Evolutionary conservation across 2,888 invertebrate species (phyloP).

Genomic region (Dermolepida albohirtum): DNA sequence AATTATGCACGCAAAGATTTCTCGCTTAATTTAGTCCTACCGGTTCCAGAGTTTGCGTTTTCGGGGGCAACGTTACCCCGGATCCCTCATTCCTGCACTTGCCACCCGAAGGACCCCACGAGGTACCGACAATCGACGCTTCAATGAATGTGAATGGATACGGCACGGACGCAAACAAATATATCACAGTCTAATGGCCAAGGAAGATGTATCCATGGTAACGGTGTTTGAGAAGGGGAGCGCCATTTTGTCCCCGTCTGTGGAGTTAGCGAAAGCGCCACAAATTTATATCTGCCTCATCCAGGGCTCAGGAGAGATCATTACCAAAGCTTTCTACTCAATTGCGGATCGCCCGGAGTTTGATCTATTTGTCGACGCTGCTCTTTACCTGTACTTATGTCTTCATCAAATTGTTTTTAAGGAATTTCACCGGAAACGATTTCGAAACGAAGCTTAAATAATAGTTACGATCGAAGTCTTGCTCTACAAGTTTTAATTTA

Average conservation of each 20-base stretch:
- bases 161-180: conserved; percentile 51
- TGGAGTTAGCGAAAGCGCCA: conserved; percentile 66
- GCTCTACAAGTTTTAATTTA: background rate
- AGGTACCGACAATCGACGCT: conserved; percentile 44
- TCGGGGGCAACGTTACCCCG: conserved; percentile 37
- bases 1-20: conserved; percentile 67
- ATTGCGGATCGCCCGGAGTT: conserved; percentile 67
- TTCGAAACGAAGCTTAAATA: conserved; percentile 6
- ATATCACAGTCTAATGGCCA: conserved; percentile 55
- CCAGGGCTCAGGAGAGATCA: conserved; percentile 67
- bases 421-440: conserved; percentile 44
- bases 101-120: conserved; percentile 20
- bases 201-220: conserved; percentile 64
- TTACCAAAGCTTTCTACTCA: conserved; percentile 68
- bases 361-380: conserved; percentile 65
- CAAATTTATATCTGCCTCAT: conserved; percentile 68
- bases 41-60: conserved; percentile 59
- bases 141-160: conserved; percentile 47
- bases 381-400: conserved; percentile 55
- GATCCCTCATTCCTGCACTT: conserved; percentile 45
- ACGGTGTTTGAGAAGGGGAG: conserved; percentile 56
- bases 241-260: conserved; percentile 63
- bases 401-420: conserved; percentile 52
- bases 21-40: conserved; percentile 65
- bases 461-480: conserved; percentile 1